These are phyloP conservation scores for Zoanthus sansibaricus DNA, from an alignment of 92 coral and sea anemone species.

Conservation along the genomic window DNA sequence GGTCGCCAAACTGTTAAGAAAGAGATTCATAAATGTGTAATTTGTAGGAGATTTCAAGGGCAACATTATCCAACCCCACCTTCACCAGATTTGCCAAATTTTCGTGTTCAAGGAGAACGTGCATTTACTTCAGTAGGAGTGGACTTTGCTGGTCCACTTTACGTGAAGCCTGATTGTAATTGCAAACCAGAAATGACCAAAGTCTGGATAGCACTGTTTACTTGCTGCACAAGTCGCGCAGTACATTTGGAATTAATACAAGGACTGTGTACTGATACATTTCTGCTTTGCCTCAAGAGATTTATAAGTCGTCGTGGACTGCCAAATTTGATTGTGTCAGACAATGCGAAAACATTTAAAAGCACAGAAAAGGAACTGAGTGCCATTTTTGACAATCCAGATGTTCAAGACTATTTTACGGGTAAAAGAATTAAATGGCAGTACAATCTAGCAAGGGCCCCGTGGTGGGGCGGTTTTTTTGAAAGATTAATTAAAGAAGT, in stretches of 20 bases:
- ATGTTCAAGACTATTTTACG: not conserved
- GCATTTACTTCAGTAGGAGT: conserved; percentile 32
- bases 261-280: conserved; percentile 25
- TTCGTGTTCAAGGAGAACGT: conserved; percentile 44
- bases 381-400: conserved; percentile 6
- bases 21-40: not conserved
- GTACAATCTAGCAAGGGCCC: conserved; percentile 26
- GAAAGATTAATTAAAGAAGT: conserved; percentile 23
- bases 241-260: conserved; percentile 32
- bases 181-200: conserved; percentile 20
- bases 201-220: conserved; percentile 19
- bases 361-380: conserved; percentile 3
- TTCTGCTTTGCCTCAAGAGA: conserved; percentile 32
- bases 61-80: conserved; percentile 5
- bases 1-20: conserved; percentile 32
- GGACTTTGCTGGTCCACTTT: conserved; percentile 41
- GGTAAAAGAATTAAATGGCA: conserved; percentile 33
- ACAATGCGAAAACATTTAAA: conserved; percentile 21
- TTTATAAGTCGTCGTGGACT: conserved; percentile 30
- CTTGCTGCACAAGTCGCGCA: conserved; percentile 31
- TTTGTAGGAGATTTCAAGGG: conserved; percentile 28
- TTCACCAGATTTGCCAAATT: conserved; percentile 38
- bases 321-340: conserved; percentile 1
- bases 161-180: not conserved
- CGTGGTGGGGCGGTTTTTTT: conserved; percentile 42